Conservation (phyloP, 2,888 invertebrate species). For the Pandemis cinnamomeana region DNA sequence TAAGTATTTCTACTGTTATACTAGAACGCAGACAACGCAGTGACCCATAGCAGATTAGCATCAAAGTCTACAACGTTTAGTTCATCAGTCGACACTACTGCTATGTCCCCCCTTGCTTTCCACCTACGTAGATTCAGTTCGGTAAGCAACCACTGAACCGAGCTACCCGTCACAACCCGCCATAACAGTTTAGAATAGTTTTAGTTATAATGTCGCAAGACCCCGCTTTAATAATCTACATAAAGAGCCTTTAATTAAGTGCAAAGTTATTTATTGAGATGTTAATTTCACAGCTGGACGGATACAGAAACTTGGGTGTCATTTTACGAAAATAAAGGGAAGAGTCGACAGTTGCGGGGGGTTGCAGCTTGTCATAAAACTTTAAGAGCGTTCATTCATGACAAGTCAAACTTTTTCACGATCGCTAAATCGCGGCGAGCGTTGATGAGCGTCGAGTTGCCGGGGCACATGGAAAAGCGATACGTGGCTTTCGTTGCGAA, state of each 20-base stretch:
- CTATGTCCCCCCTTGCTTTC: constrained; percentile 59
- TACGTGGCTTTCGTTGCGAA: too few species aligned
- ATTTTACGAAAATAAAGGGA: not conserved
- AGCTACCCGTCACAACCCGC: constrained; percentile 58
- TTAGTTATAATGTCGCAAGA: constrained; percentile 48
- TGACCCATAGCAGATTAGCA: constrained; percentile 51
- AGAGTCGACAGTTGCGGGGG: not conserved
- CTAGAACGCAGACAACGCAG: constrained; percentile 50
- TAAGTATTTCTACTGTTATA: constrained; percentile 15
- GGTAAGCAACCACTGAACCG: constrained; percentile 76
- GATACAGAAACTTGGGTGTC: not conserved
- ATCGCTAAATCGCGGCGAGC: too few species aligned
- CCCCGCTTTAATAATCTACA: constrained; percentile 34
- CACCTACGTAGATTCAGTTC: constrained; percentile 64
- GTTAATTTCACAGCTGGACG: not conserved
- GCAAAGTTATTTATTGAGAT: constrained; percentile 38
- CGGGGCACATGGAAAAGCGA: too few species aligned
- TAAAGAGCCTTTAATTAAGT: constrained; percentile 40
- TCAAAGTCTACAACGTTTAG: constrained; percentile 1
- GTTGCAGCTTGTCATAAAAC: not conserved
- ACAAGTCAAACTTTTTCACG: too few species aligned
- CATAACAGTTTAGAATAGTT: constrained; percentile 60
- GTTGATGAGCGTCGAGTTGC: too few species aligned
- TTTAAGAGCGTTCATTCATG: not conserved
- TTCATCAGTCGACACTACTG: constrained; percentile 45